Evolutionary conservation across 2,888 invertebrate species (phyloP).

Genomic region (Dryobota labecula): DNA sequence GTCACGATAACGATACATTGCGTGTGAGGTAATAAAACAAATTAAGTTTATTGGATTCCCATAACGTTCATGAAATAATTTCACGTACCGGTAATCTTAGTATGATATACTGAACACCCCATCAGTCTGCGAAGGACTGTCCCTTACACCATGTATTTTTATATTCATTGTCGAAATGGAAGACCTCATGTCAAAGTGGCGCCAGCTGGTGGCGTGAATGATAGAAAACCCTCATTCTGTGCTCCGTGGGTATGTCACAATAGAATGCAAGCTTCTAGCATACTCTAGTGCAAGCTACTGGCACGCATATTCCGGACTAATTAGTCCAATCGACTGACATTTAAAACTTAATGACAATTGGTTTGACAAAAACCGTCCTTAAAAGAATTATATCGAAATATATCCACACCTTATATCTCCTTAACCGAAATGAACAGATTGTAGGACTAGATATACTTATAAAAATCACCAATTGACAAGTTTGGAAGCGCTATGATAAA

Average conservation of each 20-base stretch:
- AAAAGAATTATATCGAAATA: constrained; percentile 30
- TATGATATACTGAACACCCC: too few relatives aligned
- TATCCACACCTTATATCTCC: constrained; percentile 44
- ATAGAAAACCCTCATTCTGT: neutral
- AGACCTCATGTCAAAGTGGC: too few relatives aligned
- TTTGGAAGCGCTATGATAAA: constrained; percentile 11
- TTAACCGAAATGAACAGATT: constrained; percentile 60
- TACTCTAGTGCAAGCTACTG: neutral
- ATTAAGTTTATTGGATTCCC: too few relatives aligned
- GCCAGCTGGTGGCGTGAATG: too few relatives aligned
- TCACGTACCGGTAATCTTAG: too few relatives aligned
- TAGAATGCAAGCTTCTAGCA: neutral
- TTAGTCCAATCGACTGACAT: constrained; percentile 34
- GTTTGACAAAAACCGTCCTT: constrained; percentile 37
- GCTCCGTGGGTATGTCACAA: neutral
- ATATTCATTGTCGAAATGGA: too few relatives aligned
- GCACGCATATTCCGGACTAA: neutral
- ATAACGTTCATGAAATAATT: too few relatives aligned
- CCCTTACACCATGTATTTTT: too few relatives aligned
- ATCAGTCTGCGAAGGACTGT: too few relatives aligned
- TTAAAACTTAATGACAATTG: constrained; percentile 44
- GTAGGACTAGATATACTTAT: constrained; percentile 66
- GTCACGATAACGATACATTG: too few relatives aligned
- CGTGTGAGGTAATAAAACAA: too few relatives aligned
- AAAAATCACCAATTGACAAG: constrained; percentile 50